Base-by-base conservation (phyloP, 2,113 vertebrate species). In the Percopsis transmontana region DNA sequence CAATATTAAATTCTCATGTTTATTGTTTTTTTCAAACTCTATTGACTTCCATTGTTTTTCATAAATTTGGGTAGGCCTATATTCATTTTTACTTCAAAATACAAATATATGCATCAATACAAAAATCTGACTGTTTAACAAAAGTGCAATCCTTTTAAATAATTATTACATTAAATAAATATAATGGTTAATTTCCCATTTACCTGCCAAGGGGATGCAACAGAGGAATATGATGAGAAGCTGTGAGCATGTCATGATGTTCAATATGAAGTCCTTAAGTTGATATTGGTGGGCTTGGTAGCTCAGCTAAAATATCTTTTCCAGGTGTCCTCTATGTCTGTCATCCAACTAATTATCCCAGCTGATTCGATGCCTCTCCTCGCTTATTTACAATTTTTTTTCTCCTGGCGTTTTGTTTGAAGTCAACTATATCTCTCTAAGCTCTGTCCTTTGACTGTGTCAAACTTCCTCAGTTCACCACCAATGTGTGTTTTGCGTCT, bases 141-240 rank as follows among this genome's bases (percentile, higher is more conserved):
- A 33, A 33, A 7, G 8, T 33, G 8, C 8, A 7, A 33, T 33
- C 27, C 27, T 6, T n/a, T 48, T 19, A 15, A 48, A n/a, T 19
- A 19, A 19, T 7, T 20, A 21, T 47, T 21, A n/a, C 13, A 27
- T 12, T 39, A 15, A 23, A 20, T 14, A 50, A 14, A 19, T 2
- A 2, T 5, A 18, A 14, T 13, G 1, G 9, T 38, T 41, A 6
- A 6, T 13, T n/a, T 33, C 18, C 27, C 51, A 76, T 81, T 19
- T 87, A 92, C 91, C 90, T 85, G 87, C 82, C 64, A 88, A n/a
- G 24, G 86, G 83, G 48, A 92, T 67, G 72, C 67, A 79, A 53
- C 79, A 63, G 33, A 90, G 64, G 20, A 91, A 58, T 0, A 86
- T 15, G 19, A 82, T 24, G 38, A 86, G 16, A 16, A 77, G 39